Percentiles rank a stretch among this genome's conserved stretches.
These are phyloP conservation scores for Dyspetes luteomarginatus DNA, from an alignment of 2,888 invertebrate species.

Conservation along the genomic window DNA sequence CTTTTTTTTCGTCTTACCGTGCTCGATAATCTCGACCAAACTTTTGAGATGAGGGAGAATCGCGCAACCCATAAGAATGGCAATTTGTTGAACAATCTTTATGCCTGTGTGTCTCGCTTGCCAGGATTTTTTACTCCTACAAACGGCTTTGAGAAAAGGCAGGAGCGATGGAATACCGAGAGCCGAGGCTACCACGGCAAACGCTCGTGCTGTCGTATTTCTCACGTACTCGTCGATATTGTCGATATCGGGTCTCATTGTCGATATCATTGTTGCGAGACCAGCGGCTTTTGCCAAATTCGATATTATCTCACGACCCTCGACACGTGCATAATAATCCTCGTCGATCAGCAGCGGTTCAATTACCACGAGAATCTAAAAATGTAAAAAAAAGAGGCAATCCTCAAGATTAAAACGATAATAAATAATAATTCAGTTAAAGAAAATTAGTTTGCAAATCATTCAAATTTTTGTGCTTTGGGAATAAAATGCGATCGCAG, in stretches of 20 bases:
- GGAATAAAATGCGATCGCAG: too few relatives aligned
- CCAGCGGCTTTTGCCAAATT: constrained; percentile 99
- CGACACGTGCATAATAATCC: constrained; percentile 99
- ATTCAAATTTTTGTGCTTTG: too few relatives aligned
- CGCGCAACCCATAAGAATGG: constrained; percentile 99
- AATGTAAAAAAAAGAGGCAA: background rate
- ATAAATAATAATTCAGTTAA: too few relatives aligned
- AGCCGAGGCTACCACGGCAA: constrained; percentile 99
- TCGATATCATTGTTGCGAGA: constrained; percentile 99
- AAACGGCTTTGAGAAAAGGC: constrained; percentile 99
- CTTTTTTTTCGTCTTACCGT: constrained; percentile 86
- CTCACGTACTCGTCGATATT: constrained; percentile 99
- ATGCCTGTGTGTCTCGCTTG: constrained; percentile 99
- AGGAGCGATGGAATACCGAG: constrained; percentile 98
- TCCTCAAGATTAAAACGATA: background rate
- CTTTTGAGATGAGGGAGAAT: constrained; percentile 99
- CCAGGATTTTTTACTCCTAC: constrained; percentile 99
- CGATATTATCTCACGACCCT: constrained; percentile 99
- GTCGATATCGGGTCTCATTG: constrained; percentile 99
- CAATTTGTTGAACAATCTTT: constrained; percentile 99
- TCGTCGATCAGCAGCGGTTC: constrained; percentile 99
- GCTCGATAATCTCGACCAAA: constrained; percentile 99
- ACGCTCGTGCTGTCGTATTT: constrained; percentile 99
- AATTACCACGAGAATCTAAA: constrained; percentile 97
- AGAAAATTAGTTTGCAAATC: too few relatives aligned